Evolutionary conservation across 2,888 invertebrate species (phyloP), one percentile per base, ranked within the genome.

Genomic region (Monopis laevigella): DNA sequence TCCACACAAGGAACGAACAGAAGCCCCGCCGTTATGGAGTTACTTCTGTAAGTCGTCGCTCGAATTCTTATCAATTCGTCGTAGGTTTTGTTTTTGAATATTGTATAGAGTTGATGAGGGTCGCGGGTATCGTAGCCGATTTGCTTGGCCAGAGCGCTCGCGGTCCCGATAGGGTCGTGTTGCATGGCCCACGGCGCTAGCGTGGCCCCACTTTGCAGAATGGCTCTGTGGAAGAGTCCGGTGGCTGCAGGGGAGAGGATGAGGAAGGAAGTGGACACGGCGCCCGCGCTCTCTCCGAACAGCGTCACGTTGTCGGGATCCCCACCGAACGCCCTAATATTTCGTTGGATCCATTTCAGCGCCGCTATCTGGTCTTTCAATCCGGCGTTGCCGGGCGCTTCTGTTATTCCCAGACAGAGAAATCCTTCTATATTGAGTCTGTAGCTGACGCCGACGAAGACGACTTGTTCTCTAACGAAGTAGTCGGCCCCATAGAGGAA

Each of bases 371-470:
- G 80, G 48, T 80, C 80, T 47, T 86, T 86, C 1, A 86, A 56
- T 0, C 86, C 86, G 39, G 84, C 84, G 53, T 88, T 88, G 2
- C 88, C 88, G 0, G 87, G 86, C 0, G 86, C 86, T 56, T 84
- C 84, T 46, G 68, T 62, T 10, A 85, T 85, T 8, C 85, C 85
- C 1, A 86, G 73, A 39, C 86, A 86, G 1, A 88, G 63, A 50
- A 87, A 88, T 0, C 86, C 86, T 51, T 86, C 66, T 0, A 85
- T 78, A 2, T 82, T 84, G 2, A 82, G 52, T 46, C 86, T 72
- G 47, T 86, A 86, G 54, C 86, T 86, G 1, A 86, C 59, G 0
- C 84, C 85, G 0, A 87, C 85, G 40, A 86, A 65, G 2, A 87
- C 62, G 0, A 86, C 74, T 44, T 81, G 77, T 48, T 85, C 81